These are phyloP conservation scores for Metalampra italica DNA, from an alignment of 2,888 invertebrate species.

Conservation along the genomic window DNA sequence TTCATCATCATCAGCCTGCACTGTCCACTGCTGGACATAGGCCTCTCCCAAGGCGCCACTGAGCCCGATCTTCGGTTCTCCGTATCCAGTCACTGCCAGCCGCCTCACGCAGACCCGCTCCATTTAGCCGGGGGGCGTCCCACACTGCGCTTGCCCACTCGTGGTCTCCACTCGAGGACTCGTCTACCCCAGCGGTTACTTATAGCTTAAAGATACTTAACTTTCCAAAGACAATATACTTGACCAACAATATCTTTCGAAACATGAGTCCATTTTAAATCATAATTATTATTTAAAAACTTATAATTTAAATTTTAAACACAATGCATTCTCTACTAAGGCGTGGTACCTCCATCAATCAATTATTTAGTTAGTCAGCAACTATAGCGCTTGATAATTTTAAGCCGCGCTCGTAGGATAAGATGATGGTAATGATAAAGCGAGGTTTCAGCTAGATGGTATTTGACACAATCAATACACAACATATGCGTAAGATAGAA, in stretches of 20 bases:
- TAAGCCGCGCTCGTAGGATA: neutral
- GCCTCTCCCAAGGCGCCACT: too few relatives aligned
- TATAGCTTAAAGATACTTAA: too few relatives aligned
- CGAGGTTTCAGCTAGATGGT: neutral
- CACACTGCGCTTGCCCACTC: too few relatives aligned
- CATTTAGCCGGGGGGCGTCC: too few relatives aligned
- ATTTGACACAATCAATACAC: neutral
- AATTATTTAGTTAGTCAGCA: neutral
- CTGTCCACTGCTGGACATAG: too few relatives aligned
- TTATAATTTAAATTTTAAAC: neutral
- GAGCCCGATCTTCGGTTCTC: too few relatives aligned
- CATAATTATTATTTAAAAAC: neutral
- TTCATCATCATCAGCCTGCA: too few relatives aligned
- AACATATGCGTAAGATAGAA: conserved; percentile 1
- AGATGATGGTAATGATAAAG: neutral
- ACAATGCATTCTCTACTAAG: neutral
- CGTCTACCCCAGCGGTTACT: too few relatives aligned
- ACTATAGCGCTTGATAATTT: neutral
- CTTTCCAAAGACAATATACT: too few relatives aligned
- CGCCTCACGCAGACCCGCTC: too few relatives aligned
- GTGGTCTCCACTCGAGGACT: too few relatives aligned
- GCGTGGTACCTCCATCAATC: neutral
- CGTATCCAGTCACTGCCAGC: too few relatives aligned
- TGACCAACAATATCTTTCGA: neutral
- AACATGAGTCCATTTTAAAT: neutral